These are phyloP conservation scores for Helicolenus hilgendorfi DNA, from an alignment of 2,797 vertebrate genomes.

Conservation along the genomic window DNA sequence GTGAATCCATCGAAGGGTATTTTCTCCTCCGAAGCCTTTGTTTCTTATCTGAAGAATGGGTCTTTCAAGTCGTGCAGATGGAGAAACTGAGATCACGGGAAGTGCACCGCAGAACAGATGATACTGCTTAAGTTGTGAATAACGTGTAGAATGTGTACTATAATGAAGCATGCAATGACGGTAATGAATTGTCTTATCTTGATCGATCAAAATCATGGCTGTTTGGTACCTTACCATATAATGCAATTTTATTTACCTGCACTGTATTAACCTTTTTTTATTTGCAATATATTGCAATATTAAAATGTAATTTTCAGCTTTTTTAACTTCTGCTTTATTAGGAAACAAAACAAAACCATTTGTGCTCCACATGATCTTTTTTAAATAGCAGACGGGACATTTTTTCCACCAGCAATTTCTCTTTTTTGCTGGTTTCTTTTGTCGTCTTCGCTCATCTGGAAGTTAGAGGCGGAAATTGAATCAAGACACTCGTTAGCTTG, in stretches of 20 bases:
- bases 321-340: not conserved
- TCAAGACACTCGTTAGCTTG: not conserved
- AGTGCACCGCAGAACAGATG: constrained; percentile 68
- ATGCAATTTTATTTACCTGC: not conserved
- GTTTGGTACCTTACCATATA: not conserved
- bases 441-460: not conserved
- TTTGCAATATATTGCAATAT: not conserved
- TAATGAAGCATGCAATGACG: constrained; percentile 21
- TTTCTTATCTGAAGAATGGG: constrained; percentile 77
- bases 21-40: constrained; percentile 64
- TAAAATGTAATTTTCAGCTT: not conserved
- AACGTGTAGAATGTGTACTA: constrained; percentile 15
- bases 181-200: constrained; percentile 17
- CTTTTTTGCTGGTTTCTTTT: not conserved
- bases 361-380: not conserved
- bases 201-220: constrained; percentile 3
- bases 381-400: not conserved
- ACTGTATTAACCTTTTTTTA: not conserved
- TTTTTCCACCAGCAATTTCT: not conserved
- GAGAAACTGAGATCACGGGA: constrained; percentile 73
- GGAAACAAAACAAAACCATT: not conserved
- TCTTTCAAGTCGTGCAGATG: constrained; percentile 78
- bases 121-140: constrained; percentile 50
- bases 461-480: not conserved
- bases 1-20: constrained; percentile 65